A percentile compares a stretch with the other conserved stretches of the same genome.
phyloP scores from a whole-genome alignment of 2,888 invertebrate species.

The Drosophila peninsularis region DNA sequence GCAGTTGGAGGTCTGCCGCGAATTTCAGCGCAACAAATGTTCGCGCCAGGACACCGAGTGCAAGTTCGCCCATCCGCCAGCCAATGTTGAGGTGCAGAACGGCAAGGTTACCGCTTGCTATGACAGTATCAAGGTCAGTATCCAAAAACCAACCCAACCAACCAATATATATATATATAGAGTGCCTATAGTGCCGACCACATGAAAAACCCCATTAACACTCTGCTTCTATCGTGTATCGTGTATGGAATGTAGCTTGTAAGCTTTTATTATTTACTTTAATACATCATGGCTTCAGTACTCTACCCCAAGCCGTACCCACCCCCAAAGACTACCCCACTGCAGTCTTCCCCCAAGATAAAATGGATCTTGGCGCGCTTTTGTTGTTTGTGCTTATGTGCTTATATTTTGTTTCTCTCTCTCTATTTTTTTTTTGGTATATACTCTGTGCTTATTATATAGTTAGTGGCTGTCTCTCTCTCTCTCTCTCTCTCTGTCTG shows the following conservation, averaged over 20 bases:
- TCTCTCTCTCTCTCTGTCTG: slow-evolving; percentile 15
- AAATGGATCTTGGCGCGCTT: slow-evolving; percentile 70
- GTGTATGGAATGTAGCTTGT: slow-evolving; percentile 69
- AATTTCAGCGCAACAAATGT: slow-evolving; percentile 99
- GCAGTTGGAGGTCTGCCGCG: slow-evolving; percentile 99
- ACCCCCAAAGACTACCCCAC: background rate
- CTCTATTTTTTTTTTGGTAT: slow-evolving; percentile 39
- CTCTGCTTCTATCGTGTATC: slow-evolving; percentile 60
- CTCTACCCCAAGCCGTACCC: slow-evolving; percentile 11
- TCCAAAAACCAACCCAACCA: background rate
- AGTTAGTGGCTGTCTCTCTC: slow-evolving; percentile 35
- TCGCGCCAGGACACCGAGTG: slow-evolving; percentile 99
- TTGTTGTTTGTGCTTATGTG: slow-evolving; percentile 73
- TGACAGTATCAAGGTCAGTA: slow-evolving; percentile 99
- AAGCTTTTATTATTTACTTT: slow-evolving; percentile 60
- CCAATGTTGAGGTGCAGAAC: slow-evolving; percentile 99
- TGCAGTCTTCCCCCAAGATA: background rate
- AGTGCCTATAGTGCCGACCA: slow-evolving; percentile 9
- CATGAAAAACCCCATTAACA: slow-evolving; percentile 32
- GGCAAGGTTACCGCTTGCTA: slow-evolving; percentile 99
- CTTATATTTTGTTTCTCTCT: slow-evolving; percentile 45
- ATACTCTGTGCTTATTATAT: slow-evolving; percentile 55
- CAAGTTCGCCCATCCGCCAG: slow-evolving; percentile 99
- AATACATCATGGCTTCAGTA: slow-evolving; percentile 55
- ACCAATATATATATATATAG: background rate